Conservation (phyloP, 2,797 vertebrate species). For the Schizothorax lantsangensis region DNA sequence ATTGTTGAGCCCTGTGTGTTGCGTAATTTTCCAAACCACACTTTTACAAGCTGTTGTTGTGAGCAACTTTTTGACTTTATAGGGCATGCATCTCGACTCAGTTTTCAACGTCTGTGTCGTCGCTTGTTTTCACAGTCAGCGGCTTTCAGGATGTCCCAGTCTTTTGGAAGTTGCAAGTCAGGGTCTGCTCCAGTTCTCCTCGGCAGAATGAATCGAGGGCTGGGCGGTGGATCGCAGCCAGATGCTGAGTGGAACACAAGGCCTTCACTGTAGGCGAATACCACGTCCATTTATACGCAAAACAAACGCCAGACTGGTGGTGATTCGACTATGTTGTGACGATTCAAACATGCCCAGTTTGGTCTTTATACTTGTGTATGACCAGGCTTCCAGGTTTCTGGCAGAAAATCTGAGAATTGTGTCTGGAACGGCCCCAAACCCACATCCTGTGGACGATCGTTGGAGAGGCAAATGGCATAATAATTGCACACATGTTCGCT, state of each 20-base stretch:
- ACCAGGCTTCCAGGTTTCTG: neutral
- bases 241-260: conserved; percentile 47
- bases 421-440: conserved; percentile 39
- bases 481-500: conserved; percentile 46
- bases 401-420: neutral
- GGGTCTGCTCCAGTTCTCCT: conserved; percentile 44
- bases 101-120: neutral
- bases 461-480: conserved; percentile 38
- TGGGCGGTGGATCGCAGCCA: conserved; percentile 47
- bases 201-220: conserved; percentile 19
- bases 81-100: neutral
- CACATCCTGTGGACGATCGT: conserved; percentile 32
- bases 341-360: neutral
- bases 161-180: conserved; percentile 47
- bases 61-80: conserved; percentile 18
- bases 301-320: conserved; percentile 29
- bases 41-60: conserved; percentile 37
- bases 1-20: conserved; percentile 16
- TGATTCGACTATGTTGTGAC: conserved; percentile 18
- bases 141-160: conserved; percentile 40
- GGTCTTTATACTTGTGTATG: neutral
- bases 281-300: conserved; percentile 22
- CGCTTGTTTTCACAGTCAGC: conserved; percentile 31
- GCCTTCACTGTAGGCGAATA: conserved; percentile 17
- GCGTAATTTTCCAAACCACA: conserved; percentile 36